Base-by-base conservation (phyloP, 1,140 invertebrate species). In the Ericerus pela region DNA sequence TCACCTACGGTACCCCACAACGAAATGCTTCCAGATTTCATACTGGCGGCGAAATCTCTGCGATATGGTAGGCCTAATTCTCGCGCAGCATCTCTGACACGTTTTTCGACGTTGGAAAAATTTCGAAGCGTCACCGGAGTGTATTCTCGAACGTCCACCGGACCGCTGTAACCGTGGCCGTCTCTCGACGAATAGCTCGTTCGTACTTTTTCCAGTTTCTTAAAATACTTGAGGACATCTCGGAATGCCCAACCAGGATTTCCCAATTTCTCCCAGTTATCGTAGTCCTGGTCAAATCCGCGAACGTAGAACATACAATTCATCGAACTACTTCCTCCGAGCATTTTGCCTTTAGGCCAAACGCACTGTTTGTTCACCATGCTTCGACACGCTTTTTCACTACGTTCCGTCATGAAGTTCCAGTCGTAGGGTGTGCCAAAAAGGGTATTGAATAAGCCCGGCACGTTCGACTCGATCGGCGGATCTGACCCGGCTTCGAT, bases 271-370 rank as follows among this genome's bases (percentile, higher is more conserved):
- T 76, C 78, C 86, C 86, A 90, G 41, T 69, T 67, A 54, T 79
- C 73, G 54, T 73, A 79, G 58, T 79, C 77, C 66, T 63, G 2
- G 63, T 77, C 74, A 62, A 85, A 80, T 3, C 83, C 84, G n/a
- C 84, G 67, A 0, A 81, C 76, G 66, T 85, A 85, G 53, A 83
- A 76, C 80, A 86, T 84, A 12, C 76, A 80, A 64, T 85, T 84
- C 51, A 85, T 70, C 2, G 76, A 76, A 27, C 78, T 80, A 2
- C 78, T 79, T 8, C 85, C 84, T 14, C 84, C 84, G 53, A 80
- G 61, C 53, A 80, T 78, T 62, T 76, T 76, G 8, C 79, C 79
- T 33, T 78, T 14, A 8, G 56, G 56, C 56, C 51, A 53, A 3
- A 22, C 14, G 16, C 51, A 33, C 16, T 16, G n/a, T 18, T 37